A percentile compares a stretch with the other conserved stretches of the same genome.
Conservation (phyloP, 1,140 invertebrate species). For the Aphaenogaster rudis region DNA sequence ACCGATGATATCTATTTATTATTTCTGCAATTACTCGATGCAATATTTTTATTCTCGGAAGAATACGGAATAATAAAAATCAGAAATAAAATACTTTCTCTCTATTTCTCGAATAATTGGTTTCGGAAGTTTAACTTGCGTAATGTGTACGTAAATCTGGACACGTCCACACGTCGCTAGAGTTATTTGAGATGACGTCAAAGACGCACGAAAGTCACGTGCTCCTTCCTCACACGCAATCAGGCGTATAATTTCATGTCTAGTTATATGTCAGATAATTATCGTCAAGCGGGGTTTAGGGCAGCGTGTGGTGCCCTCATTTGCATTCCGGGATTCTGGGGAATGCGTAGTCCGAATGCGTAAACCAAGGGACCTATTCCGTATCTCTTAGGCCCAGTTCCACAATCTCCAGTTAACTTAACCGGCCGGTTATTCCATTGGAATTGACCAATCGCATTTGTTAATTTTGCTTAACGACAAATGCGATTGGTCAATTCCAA, state of each 20-base stretch:
- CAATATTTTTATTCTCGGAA: neutral
- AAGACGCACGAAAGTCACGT: neutral
- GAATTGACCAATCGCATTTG: too few relatives aligned
- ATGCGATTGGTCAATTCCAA: too few relatives aligned
- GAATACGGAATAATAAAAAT: slow-evolving; percentile 4
- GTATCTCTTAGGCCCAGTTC: too few relatives aligned
- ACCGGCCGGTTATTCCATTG: too few relatives aligned
- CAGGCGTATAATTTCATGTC: slow-evolving; percentile 78
- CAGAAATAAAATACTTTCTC: neutral
- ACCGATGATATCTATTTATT: neutral
- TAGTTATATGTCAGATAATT: slow-evolving; percentile 80
- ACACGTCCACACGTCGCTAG: neutral
- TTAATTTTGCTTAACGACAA: too few relatives aligned
- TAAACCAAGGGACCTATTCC: neutral
- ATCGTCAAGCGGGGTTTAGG: slow-evolving; percentile 41
- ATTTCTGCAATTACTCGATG: neutral
- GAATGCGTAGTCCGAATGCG: slow-evolving; percentile 45
- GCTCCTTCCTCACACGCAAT: slow-evolving; percentile 65
- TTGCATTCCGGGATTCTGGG: slow-evolving; percentile 70
- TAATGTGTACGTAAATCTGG: too few relatives aligned
- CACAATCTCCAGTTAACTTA: too few relatives aligned
- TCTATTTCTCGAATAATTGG: neutral
- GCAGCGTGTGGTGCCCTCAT: slow-evolving; percentile 60
- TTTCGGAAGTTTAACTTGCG: neutral
- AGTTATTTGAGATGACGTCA: neutral